These are phyloP conservation scores for Drosophila paracracens DNA, from an alignment of 2,888 invertebrate genomes.

Conservation along the genomic window DNA sequence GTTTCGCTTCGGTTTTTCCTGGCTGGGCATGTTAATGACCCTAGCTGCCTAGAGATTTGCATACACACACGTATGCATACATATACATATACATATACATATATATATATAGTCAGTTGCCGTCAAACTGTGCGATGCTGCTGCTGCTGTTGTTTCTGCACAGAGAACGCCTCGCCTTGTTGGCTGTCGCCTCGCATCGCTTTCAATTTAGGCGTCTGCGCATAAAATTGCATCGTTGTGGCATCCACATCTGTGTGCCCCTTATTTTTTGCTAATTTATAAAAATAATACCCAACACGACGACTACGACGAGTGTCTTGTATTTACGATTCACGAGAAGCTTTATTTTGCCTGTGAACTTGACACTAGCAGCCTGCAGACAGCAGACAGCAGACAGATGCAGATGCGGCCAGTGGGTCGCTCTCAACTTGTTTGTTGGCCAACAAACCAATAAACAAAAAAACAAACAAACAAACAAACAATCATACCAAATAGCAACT, in stretches of 20 bases:
- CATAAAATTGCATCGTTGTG: slow-evolving; percentile 76
- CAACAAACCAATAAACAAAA: slow-evolving; percentile 30
- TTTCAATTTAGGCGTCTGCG: slow-evolving; percentile 83
- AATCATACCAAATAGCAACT: slow-evolving; percentile 13
- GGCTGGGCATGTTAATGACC: slow-evolving; percentile 80
- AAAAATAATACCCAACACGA: slow-evolving; percentile 68
- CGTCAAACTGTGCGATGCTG: slow-evolving; percentile 61
- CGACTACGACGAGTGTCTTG: slow-evolving; percentile 30
- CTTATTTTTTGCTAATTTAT: slow-evolving; percentile 77
- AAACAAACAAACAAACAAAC: slow-evolving; percentile 6
- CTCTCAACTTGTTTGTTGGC: slow-evolving; percentile 45
- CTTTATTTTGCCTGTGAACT: slow-evolving; percentile 48
- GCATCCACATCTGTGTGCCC: slow-evolving; percentile 40
- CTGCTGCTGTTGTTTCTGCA: slow-evolving; percentile 11
- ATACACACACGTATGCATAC: slow-evolving; percentile 38
- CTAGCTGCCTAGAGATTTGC: slow-evolving; percentile 75
- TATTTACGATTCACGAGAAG: not conserved
- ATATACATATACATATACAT: not conserved
- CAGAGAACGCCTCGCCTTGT: slow-evolving; percentile 74
- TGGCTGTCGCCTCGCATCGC: slow-evolving; percentile 70
- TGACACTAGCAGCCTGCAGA: slow-evolving; percentile 43
- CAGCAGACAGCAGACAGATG: not conserved
- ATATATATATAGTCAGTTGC: slow-evolving; percentile 22
- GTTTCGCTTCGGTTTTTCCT: slow-evolving; percentile 28
- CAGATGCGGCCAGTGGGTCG: slow-evolving; percentile 48